These are phyloP conservation scores for Malurus cyaneus DNA, from an alignment of 2,113 vertebrate genomes.

Conservation along the genomic window DNA sequence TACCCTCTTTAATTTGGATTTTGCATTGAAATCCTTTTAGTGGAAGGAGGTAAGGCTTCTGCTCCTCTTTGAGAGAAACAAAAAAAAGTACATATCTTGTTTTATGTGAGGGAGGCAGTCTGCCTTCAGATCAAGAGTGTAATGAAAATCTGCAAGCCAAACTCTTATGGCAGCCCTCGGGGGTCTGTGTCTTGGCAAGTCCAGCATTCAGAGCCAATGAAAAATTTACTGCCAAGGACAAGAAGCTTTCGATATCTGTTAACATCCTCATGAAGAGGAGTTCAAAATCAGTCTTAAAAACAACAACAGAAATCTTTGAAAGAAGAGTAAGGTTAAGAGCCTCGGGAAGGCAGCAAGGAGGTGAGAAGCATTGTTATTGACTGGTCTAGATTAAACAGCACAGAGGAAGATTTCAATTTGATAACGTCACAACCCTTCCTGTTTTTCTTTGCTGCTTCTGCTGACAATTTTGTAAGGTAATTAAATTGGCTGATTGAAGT, in stretches of 20 bases:
- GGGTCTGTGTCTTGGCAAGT: not conserved
- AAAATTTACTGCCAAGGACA: slow-evolving; percentile 28
- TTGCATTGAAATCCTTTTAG: not conserved
- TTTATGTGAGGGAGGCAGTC: not conserved
- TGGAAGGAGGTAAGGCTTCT: not conserved
- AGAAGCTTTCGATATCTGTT: slow-evolving; percentile 35
- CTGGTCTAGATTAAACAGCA: slow-evolving; percentile 75
- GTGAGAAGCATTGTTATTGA: slow-evolving; percentile 75
- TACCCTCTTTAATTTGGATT: not conserved
- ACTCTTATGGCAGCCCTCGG: not conserved
- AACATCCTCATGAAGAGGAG: slow-evolving; percentile 6
- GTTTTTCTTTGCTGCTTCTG: slow-evolving; percentile 77
- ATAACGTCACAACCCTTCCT: slow-evolving; percentile 79
- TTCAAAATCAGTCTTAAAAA: slow-evolving; percentile 52
- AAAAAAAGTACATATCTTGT: not conserved
- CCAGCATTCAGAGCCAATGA: not conserved
- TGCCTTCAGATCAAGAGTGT: not conserved
- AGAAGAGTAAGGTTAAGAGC: slow-evolving; percentile 73
- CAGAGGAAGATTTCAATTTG: slow-evolving; percentile 81
- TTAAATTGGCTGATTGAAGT: slow-evolving; percentile 87
- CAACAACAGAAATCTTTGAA: slow-evolving; percentile 54
- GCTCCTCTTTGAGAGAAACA: not conserved
- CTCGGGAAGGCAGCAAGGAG: slow-evolving; percentile 60
- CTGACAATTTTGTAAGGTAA: slow-evolving; percentile 84
- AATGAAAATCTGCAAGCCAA: not conserved